These are phyloP conservation scores for Prolemur simus DNA, from an alignment of 2,113 vertebrate genomes.

Conservation along the genomic window DNA sequence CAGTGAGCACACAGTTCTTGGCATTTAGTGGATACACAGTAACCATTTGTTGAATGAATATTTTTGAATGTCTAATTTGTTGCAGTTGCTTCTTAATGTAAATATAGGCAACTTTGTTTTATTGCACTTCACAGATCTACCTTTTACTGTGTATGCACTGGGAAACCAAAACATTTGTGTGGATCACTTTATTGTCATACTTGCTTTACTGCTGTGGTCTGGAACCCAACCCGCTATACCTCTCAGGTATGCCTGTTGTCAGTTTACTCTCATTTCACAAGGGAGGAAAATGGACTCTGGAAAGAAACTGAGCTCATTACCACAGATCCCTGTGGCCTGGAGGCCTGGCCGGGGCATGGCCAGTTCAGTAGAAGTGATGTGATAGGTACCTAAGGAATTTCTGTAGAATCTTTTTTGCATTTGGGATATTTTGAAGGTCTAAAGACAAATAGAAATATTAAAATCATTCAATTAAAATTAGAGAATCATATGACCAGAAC, in stretches of 20 bases:
- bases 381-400: not conserved
- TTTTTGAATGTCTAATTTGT: not conserved
- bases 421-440: constrained; percentile 17
- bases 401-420: not conserved
- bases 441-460: not conserved
- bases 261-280: not conserved
- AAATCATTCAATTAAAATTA: constrained; percentile 54
- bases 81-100: not conserved
- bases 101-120: not conserved
- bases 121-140: not conserved
- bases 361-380: not conserved
- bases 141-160: not conserved
- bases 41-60: not conserved
- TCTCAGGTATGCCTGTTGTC: not conserved
- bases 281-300: not conserved
- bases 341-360: not conserved
- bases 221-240: not conserved
- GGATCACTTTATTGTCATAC: not conserved
- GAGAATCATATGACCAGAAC: not conserved
- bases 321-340: not conserved
- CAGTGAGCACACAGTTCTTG: not conserved
- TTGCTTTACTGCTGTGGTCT: not conserved
- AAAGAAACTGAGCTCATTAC: not conserved
- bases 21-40: not conserved
- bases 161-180: not conserved